Evolutionary conservation across 2,797 vertebrate genomes (phyloP), one percentile per base, ranked within the genome.

Genomic region (Austrolebias charrua): DNA sequence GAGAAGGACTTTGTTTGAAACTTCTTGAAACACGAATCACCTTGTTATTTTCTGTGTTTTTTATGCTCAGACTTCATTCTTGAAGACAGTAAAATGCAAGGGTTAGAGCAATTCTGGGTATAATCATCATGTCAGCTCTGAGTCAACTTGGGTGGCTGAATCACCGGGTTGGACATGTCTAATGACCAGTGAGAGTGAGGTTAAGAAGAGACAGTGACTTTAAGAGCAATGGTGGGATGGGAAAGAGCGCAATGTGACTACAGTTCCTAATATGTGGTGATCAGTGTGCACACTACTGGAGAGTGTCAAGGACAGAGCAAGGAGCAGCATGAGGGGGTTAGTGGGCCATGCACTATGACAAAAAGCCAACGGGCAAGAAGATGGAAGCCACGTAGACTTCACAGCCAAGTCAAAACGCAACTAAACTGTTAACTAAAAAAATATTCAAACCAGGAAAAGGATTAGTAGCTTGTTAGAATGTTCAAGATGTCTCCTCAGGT

Each of bases 341-440:
- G 91, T 93, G 91, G 92, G 86, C 91, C 94, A 95, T 95, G 94
- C 93, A 88, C 80, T 89, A 93, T 92, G 91, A 95, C 88, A 91
- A 84, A 68, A 91, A 94, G 93, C 91, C 89, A 82, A 86, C 91
- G 93, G 93, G 93, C 92, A 81, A 88, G 81, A 86, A 79, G 84
- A 94, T 92, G 92, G 85, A 94, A 91, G 93, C 88, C 90, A 92
- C 83, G 81, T 89, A 80, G 88, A 88, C 82, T 89, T 89, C 93
- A 92, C 87, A 93, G 93, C 91, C 90, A 92, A 92, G 91, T 87
- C 86, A 94, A 86, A 86, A 93, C 86, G 79, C 87, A 89, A 90
- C 83, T 67, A 92, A 91, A 91, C 80, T 82, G 85, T 86, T 86
- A 88, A 88, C 85, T 73, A 85, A 88, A 40, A 40, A 31, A 86